Evolutionary conservation across 92 coral and sea anemone genomes (phyloP).

Genomic region (Palythoa caribaeorum): DNA sequence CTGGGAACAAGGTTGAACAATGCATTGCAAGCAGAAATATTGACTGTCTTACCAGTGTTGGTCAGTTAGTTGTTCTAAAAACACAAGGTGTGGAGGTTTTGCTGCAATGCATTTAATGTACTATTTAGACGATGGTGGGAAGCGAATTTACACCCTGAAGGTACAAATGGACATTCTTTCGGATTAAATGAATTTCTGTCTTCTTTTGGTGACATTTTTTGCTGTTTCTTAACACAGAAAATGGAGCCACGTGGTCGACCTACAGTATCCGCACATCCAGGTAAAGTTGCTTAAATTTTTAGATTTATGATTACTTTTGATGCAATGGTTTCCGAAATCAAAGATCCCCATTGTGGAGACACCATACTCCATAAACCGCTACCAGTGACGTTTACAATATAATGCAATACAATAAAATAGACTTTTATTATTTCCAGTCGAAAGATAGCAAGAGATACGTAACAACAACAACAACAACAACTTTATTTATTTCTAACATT

Average conservation of each 20-base stretch:
- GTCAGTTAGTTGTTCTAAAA: not conserved
- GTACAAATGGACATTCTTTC: constrained; percentile 48
- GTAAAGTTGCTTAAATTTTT: constrained; percentile 54
- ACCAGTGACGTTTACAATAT: too few relatives aligned
- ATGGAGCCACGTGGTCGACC: constrained; percentile 83
- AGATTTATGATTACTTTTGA: not conserved
- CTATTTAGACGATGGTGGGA: constrained; percentile 77
- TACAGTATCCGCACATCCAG: constrained; percentile 97
- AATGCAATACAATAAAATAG: too few relatives aligned
- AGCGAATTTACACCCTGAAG: constrained; percentile 93
- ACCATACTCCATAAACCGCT: too few relatives aligned
- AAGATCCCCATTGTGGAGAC: too few relatives aligned
- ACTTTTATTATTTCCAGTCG: too few relatives aligned
- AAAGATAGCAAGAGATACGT: too few relatives aligned
- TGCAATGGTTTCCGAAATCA: too few relatives aligned
- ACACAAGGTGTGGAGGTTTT: not conserved
- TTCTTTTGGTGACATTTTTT: not conserved
- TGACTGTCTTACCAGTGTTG: not conserved
- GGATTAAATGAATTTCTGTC: not conserved
- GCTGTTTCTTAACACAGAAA: constrained; percentile 70
- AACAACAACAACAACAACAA: too few relatives aligned
- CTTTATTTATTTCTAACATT: too few relatives aligned
- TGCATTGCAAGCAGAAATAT: not conserved
- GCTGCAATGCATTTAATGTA: constrained; percentile 88
- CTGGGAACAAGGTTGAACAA: not conserved